Percentiles rank a stretch among this genome's conserved stretches.
Evolutionary conservation across 2,113 vertebrate genomes (phyloP).

Genomic region (Telmatochromis sp.): DNA sequence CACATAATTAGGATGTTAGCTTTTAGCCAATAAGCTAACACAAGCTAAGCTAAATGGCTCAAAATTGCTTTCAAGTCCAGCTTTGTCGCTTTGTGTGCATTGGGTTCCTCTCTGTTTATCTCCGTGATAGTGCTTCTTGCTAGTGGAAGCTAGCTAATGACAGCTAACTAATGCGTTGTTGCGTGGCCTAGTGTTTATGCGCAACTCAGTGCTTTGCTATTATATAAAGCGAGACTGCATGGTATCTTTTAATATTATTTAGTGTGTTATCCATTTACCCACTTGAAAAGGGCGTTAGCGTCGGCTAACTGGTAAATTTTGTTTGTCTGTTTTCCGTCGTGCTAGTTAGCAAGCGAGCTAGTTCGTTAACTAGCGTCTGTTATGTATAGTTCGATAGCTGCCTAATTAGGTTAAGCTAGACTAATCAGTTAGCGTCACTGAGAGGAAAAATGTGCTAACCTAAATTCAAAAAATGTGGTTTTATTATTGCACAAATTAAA

Average conservation of each 20-base stretch:
- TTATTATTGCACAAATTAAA: neutral
- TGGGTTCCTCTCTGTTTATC: neutral
- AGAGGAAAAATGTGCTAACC: neutral
- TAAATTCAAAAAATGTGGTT: neutral
- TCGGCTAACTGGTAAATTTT: neutral
- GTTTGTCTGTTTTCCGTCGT: neutral
- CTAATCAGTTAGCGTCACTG: conserved; percentile 32
- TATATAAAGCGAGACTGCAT: conserved; percentile 59
- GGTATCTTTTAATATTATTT: neutral
- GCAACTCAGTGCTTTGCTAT: conserved; percentile 42
- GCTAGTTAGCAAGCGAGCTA: conserved; percentile 14
- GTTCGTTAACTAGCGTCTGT: conserved; percentile 11
- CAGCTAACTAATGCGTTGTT: conserved; percentile 24
- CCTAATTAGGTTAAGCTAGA: conserved; percentile 54
- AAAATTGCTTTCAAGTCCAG: neutral
- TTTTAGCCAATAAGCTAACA: conserved; percentile 32
- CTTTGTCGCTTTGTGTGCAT: neutral
- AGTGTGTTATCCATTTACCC: neutral
- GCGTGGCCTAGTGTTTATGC: conserved; percentile 56
- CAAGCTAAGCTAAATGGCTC: conserved; percentile 44
- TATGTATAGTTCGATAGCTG: conserved; percentile 33
- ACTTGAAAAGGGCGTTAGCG: neutral
- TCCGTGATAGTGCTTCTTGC: neutral
- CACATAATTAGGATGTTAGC: conserved; percentile 51
- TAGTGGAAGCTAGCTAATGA: neutral